Conservation (phyloP, 2,113 vertebrate genomes). For the Cromileptes altivelis region DNA sequence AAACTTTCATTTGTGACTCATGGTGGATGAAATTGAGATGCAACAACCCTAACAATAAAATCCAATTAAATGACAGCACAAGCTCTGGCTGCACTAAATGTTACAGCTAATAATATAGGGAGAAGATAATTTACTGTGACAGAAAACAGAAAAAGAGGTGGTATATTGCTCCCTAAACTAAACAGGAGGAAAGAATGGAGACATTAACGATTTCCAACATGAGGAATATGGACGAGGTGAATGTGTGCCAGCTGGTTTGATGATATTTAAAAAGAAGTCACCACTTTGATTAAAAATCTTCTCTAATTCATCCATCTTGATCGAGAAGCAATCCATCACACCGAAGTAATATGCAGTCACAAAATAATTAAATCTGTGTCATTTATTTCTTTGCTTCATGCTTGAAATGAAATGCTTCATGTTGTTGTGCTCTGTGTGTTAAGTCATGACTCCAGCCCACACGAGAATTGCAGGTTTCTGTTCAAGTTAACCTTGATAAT, state of each 20-base stretch:
- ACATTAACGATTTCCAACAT: neutral
- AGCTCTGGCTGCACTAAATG: neutral
- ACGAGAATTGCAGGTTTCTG: neutral
- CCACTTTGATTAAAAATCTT: conserved; percentile 10
- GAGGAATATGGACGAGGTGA: neutral
- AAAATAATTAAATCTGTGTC: neutral
- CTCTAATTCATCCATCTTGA: conserved; percentile 20
- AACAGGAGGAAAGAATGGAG: neutral
- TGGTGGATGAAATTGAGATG: neutral
- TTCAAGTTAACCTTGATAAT: neutral
- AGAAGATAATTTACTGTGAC: neutral
- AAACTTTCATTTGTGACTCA: neutral
- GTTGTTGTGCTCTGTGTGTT: neutral
- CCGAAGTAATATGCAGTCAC: neutral
- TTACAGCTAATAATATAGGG: neutral
- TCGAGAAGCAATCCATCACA: conserved; percentile 10
- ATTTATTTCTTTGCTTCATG: neutral
- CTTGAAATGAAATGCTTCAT: neutral
- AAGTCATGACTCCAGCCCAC: neutral
- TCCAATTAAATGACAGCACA: neutral
- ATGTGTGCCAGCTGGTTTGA: conserved; percentile 8
- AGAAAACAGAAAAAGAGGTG: neutral
- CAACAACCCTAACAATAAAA: neutral
- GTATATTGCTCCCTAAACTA: neutral
- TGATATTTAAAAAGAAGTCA: conserved; percentile 4